Evolutionary conservation across 2,113 vertebrate species (phyloP).

Genomic region (Panthera leo): DNA sequence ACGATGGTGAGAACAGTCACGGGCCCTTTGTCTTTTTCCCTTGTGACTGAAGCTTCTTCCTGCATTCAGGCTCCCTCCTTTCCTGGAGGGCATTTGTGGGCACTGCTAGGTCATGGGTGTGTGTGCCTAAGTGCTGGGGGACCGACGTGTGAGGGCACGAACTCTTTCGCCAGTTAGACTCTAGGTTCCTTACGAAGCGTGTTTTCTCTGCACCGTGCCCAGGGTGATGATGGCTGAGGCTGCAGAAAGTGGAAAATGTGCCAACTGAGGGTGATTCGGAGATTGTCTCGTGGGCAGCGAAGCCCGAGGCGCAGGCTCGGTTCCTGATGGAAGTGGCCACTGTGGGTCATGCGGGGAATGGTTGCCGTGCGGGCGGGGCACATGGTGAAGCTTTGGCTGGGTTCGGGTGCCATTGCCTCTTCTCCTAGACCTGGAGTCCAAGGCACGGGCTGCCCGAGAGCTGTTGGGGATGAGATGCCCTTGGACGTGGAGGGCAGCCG

Average conservation of each 20-base stretch:
- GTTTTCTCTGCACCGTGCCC: neutral
- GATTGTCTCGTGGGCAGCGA: neutral
- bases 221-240: neutral
- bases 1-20: fast-evolving
- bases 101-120: neutral
- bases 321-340: neutral
- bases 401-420: neutral
- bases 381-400: fast-evolving
- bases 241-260: too few species aligned
- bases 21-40: neutral
- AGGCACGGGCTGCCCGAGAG: fast-evolving
- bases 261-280: neutral
- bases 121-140: fast-evolving
- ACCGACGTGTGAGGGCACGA: fast-evolving
- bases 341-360: fast-evolving
- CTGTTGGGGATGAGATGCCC: neutral
- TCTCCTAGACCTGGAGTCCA: neutral
- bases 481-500: neutral
- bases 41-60: neutral
- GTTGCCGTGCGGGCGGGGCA: fast-evolving
- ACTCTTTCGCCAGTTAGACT: neutral
- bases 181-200: neutral
- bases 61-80: neutral
- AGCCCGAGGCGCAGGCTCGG: fast-evolving
- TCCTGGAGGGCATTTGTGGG: neutral